Base-by-base conservation (phyloP, 2,888 invertebrate genomes). In the Amphiduros pacificus region DNA sequence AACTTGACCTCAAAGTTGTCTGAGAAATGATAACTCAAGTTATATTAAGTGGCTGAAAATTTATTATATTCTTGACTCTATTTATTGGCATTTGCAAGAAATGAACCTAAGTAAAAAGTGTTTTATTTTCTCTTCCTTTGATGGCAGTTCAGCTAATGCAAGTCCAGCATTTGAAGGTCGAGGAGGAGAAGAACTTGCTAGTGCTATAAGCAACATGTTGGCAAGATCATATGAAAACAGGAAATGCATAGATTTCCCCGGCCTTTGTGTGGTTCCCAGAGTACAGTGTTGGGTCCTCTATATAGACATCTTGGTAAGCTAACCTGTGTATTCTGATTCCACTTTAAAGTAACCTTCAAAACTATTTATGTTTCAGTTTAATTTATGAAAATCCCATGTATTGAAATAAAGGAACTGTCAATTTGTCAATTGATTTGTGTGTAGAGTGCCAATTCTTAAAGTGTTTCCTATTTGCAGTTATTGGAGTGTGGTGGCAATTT, bases 91-190 rank as follows among this genome's bases (percentile, higher is more conserved):
- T n/a, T n/a, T n/a, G n/a, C n/a, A n/a, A n/a, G n/a, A n/a, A n/a
- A n/a, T n/a, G n/a, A n/a, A n/a, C n/a, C n/a, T n/a, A n/a, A n/a
- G n/a, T n/a, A n/a, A n/a, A n/a, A n/a, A n/a, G n/a, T n/a, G n/a
- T n/a, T n/a, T n/a, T n/a, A n/a, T n/a, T n/a, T n/a, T n/a, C n/a
- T n/a, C n/a, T n/a, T n/a, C n/a, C n/a, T 26, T 41, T 51, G 61
- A 26, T 62, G 66, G 31, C 72, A 94, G 95, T 83, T 97, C 97
- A 26, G 97, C 97, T 9, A 97, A 95, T 87, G 98, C 97, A 1
- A 91, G 94, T 1, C 95, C 96, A 3, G 92, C 91, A 76, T 98
- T 97, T 85, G 97, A 98, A 85, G 98, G 97, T 2, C 86, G 94
- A 77, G 96, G 96, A 29, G 98, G 98, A 1, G 95, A 96, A 75